Base-by-base conservation (phyloP, 2,113 vertebrate genomes). In the Eurypyga helias region DNA sequence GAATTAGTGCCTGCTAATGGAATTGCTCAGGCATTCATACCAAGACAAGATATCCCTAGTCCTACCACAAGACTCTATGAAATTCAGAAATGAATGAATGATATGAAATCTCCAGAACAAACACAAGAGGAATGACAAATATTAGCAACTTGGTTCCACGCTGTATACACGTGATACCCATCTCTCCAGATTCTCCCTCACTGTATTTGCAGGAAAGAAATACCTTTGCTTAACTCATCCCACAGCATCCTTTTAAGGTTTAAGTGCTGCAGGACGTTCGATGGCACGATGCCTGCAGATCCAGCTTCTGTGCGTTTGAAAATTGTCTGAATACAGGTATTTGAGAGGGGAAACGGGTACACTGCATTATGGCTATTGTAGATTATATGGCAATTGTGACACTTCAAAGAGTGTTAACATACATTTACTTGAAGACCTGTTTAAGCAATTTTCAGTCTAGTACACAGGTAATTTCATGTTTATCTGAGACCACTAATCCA, bases 401-500 rank as follows among this genome's bases (percentile, higher is more conserved):
- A 89, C 41, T 81, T 79, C 12, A 31, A 52, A 26, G 55, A 36
- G 46, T 18, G 66, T n/a, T 93, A 92, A 82, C 26, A 49, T 5
- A 46, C 25, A 46, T 58, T 76, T 52, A 70, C 55, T 77, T 38
- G 28, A 83, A 94, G 69, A 62, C 17, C 24, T 92, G 83, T 94
- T 96, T 91, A 89, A 87, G 45, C 65, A 48, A 66, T 84, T 93
- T 61, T 36, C 86, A 84, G 31, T 18, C 67, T 28, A 41, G 34
- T 57, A 46, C 7, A 65, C n/a, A 89, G 72, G 80, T 75, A 83
- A 66, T 87, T 89, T 48, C 36, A n/a, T 92, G 57, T 89, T 97
- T 97, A 95, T 69, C 86, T 34, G 69, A 93, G 57, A 49, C 64
- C 46, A 64, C 60, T 93, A 90, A 83, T 94, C 92, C 88, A 87